Evolutionary conservation across 2,888 invertebrate species (phyloP).

Genomic region (Cremastinae sp.): DNA sequence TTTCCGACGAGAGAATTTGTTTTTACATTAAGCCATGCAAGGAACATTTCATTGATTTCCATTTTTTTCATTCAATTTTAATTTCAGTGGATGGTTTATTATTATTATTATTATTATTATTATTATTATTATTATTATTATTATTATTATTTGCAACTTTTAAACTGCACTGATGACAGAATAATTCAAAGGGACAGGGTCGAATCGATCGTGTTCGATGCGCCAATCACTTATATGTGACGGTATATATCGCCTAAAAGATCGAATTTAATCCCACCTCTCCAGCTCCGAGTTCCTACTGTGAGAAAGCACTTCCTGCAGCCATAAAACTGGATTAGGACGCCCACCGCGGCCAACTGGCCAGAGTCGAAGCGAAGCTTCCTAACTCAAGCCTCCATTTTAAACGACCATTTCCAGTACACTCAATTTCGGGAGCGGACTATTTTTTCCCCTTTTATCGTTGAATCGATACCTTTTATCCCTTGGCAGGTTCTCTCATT

Average conservation of each 20-base stretch:
- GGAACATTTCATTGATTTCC: neutral
- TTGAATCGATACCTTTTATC: neutral
- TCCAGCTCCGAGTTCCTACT: neutral
- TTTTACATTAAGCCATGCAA: too few species aligned
- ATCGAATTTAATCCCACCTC: slow-evolving; percentile 4
- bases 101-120: too few species aligned
- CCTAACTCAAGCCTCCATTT: slow-evolving; percentile 45
- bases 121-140: too few species aligned
- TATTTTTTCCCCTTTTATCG: slow-evolving; percentile 1
- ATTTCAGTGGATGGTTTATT: too few species aligned
- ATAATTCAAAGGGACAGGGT: slow-evolving; percentile 9
- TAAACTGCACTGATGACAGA: neutral
- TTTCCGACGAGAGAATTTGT: neutral
- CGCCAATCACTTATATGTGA: slow-evolving; percentile 39
- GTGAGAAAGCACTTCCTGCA: slow-evolving; percentile 32
- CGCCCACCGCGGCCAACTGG: slow-evolving; percentile 30
- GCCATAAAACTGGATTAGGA: slow-evolving; percentile 55
- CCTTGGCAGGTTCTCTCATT: too few species aligned
- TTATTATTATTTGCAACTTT: too few species aligned
- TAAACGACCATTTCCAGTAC: slow-evolving; percentile 44
- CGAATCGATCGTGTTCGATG: slow-evolving; percentile 4
- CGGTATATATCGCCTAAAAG: slow-evolving; percentile 30
- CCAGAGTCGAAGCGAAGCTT: slow-evolving; percentile 24
- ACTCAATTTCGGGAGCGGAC: slow-evolving; percentile 25
- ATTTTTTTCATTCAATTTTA: neutral